Evolutionary conservation across 2,797 vertebrate species (phyloP), one percentile per base, ranked within the genome.

Genomic region (Fratercula arctica): DNA sequence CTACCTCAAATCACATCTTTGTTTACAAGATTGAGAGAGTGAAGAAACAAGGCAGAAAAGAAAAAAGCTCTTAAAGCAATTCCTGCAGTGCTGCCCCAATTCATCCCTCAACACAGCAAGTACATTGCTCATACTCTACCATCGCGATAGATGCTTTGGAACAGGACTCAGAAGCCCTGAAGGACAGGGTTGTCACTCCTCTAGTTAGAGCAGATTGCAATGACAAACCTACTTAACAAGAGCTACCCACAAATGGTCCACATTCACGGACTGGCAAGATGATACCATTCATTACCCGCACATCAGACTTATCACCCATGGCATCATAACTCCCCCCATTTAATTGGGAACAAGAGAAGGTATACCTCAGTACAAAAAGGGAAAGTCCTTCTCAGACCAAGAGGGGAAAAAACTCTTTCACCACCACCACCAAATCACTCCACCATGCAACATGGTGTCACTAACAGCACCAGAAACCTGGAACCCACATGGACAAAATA

Each of bases 341-440:
- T 39, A 25, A 48, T 12, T 48, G 41, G 37, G n/a, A 53, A 63
- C 0, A 4, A 41, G n/a, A 46, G 29, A 54, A 43, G 16, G 16
- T 29, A 6, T 48, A 37, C 8, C 37, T 24, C 10, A 6, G 5
- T 4, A 11, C 5, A 13, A 17, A 46, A 60, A 67, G 19, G 31
- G 26, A 91, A 39, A 45, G 11, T 3, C 25, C 37, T 59, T 64
- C 31, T 43, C 37, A 20, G 54, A 69, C 16, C 33, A 39, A 54
- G 60, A 46, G 24, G 24, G 35, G 39, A 43, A 54, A 60, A 51
- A 46, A 7, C 15, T 85, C 43, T 51, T 39, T 57, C 51, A 10
- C 9, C 25, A 19, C 21, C 56, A 67, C 0, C 24, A 80, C 0
- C 24, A 74, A n/a, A 70, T 16, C 0, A 0, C 35, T 67, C 43